Base-by-base conservation (phyloP, 2,113 vertebrate species). In the Pelecanus crispus region DNA sequence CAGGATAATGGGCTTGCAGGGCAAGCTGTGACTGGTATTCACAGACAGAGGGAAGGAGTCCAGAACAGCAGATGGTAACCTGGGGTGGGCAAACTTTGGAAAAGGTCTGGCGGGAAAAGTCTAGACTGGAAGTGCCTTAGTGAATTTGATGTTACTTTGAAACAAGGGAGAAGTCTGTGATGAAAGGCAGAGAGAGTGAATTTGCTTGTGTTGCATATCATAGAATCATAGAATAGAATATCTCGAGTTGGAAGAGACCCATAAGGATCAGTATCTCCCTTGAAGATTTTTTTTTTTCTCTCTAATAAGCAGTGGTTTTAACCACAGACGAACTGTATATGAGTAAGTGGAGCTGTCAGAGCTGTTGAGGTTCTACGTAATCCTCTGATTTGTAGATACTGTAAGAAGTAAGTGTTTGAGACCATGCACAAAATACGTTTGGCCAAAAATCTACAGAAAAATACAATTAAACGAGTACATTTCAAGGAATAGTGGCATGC, bases 61-160 rank as follows among this genome's bases (percentile, higher is more conserved):
- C 95, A 96, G 96, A 86, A 42, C 2, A 13, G 29, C 95, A 96
- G 92, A 91, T 92, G 93, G 90, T 87, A 83, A 73, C 70, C 62
- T 94, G 68, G 40, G 72, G 38, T 34, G 3, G 78, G 44, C 78
- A 92, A 68, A 91, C 63, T 68, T 73, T 31, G 44, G 49, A 49
- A n/a, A 31, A 89, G 61, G 92, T 92, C 28, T 91, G 81, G 22
- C 7, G 0, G 58, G 44, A 89, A 36, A 49, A 85, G n/a, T 44
- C 40, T 58, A 2, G 32, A 53, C 32, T 75, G 45, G 36, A 49
- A 61, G 17, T 56, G 45, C 72, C 42, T 49, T 49, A 52, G 44
- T 38, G 66, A 87, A 45, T 88, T 63, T 47, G 70, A 24, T 88
- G 29, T 66, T 68, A 11, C 19, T 81, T 94, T 52, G 56, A 72